phyloP scores from a whole-genome alignment of 2,888 invertebrate genomes.

The Tetheella fluctuosa region DNA sequence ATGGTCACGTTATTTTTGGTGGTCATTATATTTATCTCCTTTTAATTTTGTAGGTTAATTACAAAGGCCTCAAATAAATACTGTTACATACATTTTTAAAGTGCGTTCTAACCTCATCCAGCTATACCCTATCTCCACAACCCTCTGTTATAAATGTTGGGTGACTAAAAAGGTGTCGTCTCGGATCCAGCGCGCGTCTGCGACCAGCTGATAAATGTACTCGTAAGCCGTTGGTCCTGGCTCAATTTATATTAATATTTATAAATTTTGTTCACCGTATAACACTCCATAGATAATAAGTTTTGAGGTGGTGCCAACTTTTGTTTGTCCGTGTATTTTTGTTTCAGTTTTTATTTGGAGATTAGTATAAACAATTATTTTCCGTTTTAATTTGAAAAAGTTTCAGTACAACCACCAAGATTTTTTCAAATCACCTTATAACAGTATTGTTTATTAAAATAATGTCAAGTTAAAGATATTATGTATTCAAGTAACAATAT shows the following conservation, averaged over 20 bases:
- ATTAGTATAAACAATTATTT: too few species aligned
- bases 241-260: constrained; percentile 70
- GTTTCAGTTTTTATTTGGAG: background rate
- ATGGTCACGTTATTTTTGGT: too few species aligned
- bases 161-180: constrained; percentile 76
- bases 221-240: constrained; percentile 50
- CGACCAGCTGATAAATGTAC: constrained; percentile 74
- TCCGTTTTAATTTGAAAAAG: too few species aligned
- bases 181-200: constrained; percentile 65
- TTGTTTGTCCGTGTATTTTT: background rate
- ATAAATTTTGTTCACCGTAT: constrained; percentile 30
- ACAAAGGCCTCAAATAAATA: background rate
- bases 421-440: too few species aligned
- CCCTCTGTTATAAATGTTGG: constrained; percentile 71
- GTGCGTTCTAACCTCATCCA: constrained; percentile 35
- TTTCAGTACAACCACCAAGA: too few species aligned
- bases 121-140: constrained; percentile 30
- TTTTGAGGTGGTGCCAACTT: constrained; percentile 8
- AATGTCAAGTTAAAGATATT: too few species aligned
- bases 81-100: background rate
- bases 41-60: too few species aligned
- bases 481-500: too few species aligned
- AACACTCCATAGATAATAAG: constrained; percentile 13
- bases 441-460: too few species aligned
- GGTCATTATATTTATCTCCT: too few species aligned